Evolutionary conservation across 2,888 invertebrate genomes (phyloP), one percentile per base, ranked within the genome.

Genomic region (Anthrax anthrax): DNA sequence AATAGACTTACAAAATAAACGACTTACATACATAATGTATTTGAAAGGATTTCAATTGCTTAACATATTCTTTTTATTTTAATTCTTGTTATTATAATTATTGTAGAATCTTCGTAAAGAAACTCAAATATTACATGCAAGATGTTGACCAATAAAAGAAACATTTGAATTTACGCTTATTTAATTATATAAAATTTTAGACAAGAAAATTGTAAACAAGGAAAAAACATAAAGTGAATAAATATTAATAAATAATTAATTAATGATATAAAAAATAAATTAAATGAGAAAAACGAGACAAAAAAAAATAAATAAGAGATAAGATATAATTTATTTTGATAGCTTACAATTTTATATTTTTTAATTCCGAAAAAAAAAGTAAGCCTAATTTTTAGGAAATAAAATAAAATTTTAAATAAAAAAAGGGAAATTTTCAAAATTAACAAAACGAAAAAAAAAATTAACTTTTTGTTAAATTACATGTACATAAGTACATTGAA

Each of bases 101-200:
- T 46, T 48, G 32, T n/a, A 52, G 52, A 27, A 43, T 13, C 38
- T 53, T 37, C 45, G 50, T n/a, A 46, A 42, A n/a, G 50, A 51
- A 51, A 53, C 53, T 14, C 51, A 51, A 48, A 47, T 37, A 36
- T 40, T 53, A 18, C 53, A 53, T 47, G 37, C 44, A 42, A 44
- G 29, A 18, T 48, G 46, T 46, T 46, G 46, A 46, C 46, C 42
- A 37, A 18, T 18, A 36, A 39, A 43, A 43, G 40, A 32, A 42
- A 36, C 5, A 36, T n/a, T 14, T 36, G 37, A 36, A 45, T 27
- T n/a, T 46, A 42, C 42, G 40, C 41, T 46, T 46, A 36, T 40
- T 34, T 32, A 32, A 12, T 12, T 32, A 32, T 32, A 12, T 1
- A 32, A 32, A 32, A 32, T 12, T 12, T 32, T 32, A 32, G 29